Percentiles rank a stretch among this genome's conserved stretches.
Conservation (phyloP, 1,140 invertebrate species). For the Myzus persicae region DNA sequence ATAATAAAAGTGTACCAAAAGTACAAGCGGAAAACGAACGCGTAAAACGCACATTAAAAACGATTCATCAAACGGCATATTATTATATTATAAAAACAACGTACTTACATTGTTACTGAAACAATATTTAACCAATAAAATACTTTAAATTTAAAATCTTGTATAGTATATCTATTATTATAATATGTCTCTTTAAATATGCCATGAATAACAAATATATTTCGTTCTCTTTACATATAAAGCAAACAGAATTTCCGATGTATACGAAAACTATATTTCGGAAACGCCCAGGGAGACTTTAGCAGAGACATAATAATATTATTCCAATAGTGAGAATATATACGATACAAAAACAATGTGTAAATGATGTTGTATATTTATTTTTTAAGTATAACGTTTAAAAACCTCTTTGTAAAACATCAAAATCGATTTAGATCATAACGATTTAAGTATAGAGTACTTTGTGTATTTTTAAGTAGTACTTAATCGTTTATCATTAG, state of each 20-base stretch:
- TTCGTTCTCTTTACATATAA: not conserved
- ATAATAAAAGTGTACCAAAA: too few relatives aligned
- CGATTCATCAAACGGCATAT: not conserved
- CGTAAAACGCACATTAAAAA: not conserved
- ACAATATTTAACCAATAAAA: not conserved
- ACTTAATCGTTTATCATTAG: slow-evolving; percentile 5
- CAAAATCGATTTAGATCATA: not conserved
- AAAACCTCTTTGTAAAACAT: not conserved
- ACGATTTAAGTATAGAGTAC: not conserved
- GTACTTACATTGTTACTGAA: not conserved
- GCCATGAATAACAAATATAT: not conserved
- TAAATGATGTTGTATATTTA: not conserved
- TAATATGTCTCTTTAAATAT: not conserved
- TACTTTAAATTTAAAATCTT: not conserved
- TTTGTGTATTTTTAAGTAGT: not conserved
- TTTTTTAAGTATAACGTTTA: not conserved
- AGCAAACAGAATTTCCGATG: not conserved
- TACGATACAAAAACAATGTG: not conserved
- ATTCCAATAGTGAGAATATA: not conserved
- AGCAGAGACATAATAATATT: not conserved
- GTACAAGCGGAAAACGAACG: not conserved
- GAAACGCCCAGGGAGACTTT: not conserved
- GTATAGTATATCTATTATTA: not conserved
- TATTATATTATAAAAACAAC: not conserved
- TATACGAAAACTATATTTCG: not conserved